Evolutionary conservation across 2,113 vertebrate species (phyloP).

Genomic region (Planiliza haematocheilus): DNA sequence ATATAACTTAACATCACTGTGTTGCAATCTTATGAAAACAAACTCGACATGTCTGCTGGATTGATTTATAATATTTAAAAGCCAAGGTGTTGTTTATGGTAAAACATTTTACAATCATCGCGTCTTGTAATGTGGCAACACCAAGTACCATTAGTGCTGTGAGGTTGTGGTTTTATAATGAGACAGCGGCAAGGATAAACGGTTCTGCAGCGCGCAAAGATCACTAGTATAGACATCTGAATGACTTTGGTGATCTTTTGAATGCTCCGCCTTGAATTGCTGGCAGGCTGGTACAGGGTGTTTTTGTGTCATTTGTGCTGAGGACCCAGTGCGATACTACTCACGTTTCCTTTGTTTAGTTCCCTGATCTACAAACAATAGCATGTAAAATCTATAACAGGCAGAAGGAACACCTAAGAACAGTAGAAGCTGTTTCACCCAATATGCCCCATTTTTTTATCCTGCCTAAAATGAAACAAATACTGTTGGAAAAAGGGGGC

Average conservation of each 20-base stretch:
- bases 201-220: not conserved
- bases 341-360: not conserved
- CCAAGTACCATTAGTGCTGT: conserved; percentile 12
- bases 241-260: conserved; percentile 10
- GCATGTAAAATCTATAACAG: no score
- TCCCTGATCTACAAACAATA: no score
- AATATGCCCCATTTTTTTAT: no score
- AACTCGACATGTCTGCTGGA: not conserved
- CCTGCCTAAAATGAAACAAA: no score
- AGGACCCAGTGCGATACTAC: not conserved
- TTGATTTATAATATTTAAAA: not conserved
- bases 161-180: conserved; percentile 26
- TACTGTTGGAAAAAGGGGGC: no score
- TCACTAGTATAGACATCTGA: not conserved
- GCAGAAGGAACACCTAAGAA: no score
- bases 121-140: conserved; percentile 25
- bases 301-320: conserved; percentile 9
- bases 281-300: conserved; percentile 1
- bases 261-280: conserved; percentile 16
- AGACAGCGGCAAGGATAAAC: conserved; percentile 1
- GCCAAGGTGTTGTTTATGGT: conserved; percentile 11
- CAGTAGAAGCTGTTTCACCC: no score
- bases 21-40: not conserved
- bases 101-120: conserved; percentile 14
- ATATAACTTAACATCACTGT: not conserved